phyloP scores from a whole-genome alignment of 2,888 invertebrate species.

The Stomorhina lunata region DNA sequence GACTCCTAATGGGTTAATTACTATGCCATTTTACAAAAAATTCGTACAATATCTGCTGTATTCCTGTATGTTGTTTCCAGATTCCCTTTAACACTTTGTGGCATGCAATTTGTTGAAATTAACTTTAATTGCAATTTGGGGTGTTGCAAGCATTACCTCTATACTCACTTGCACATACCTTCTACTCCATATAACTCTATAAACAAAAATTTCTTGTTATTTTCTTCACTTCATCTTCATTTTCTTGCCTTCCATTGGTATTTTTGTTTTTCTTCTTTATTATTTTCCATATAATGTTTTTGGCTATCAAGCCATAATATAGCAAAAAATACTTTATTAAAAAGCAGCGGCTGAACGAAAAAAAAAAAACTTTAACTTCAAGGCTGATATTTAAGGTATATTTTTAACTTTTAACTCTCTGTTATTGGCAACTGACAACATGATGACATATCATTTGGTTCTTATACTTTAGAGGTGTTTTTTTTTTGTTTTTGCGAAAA shows the following conservation, averaged over 20 bases:
- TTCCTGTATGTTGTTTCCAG: constrained; percentile 57
- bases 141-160: constrained; percentile 65
- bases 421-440: constrained; percentile 67
- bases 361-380: constrained; percentile 19
- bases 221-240: constrained; percentile 51
- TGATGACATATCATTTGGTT: constrained; percentile 68
- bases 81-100: constrained; percentile 79
- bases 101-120: constrained; percentile 80
- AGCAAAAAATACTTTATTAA: not conserved
- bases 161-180: constrained; percentile 31
- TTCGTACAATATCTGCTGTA: not conserved
- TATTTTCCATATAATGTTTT: not conserved
- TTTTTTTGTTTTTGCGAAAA: constrained; percentile 14
- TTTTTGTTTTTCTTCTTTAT: not conserved
- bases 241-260: constrained; percentile 38
- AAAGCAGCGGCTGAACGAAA: not conserved
- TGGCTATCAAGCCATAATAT: constrained; percentile 8
- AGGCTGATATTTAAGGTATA: constrained; percentile 63
- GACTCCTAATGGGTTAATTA: constrained; percentile 25
- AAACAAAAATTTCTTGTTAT: constrained; percentile 27
- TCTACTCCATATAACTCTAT: not conserved
- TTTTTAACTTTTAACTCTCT: constrained; percentile 65
- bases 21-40: not conserved
- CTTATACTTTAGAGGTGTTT: constrained; percentile 39
- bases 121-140: constrained; percentile 78